phyloP scores from a whole-genome alignment of 2,797 vertebrate species.

The Acanthopagrus latus region DNA sequence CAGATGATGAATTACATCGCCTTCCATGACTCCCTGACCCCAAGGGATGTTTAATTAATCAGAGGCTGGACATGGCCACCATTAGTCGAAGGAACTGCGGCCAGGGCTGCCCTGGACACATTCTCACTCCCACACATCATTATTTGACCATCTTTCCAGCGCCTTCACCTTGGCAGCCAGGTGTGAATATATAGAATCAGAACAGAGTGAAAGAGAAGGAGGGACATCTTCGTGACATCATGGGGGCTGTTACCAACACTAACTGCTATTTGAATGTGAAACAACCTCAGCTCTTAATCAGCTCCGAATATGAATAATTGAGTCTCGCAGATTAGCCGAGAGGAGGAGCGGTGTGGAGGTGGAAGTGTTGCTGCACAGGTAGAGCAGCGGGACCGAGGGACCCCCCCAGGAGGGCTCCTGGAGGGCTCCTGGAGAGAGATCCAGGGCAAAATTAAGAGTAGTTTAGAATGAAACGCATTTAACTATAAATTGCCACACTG shows the following conservation, averaged over 20 bases:
- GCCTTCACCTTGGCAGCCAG: conserved; percentile 64
- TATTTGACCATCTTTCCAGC: conserved; percentile 56
- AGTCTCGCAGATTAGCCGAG: conserved; percentile 29
- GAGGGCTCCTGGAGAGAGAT: conserved; percentile 35
- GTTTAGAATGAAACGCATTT: conserved; percentile 1
- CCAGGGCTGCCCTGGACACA: conserved; percentile 60
- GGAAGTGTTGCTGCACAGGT: conserved; percentile 34
- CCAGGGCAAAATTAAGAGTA: conserved; percentile 20
- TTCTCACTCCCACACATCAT: conserved; percentile 70
- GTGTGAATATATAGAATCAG: conserved; percentile 58
- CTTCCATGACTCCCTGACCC: conserved; percentile 73
- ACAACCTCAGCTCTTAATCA: conserved; percentile 58
- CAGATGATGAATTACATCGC: conserved; percentile 78
- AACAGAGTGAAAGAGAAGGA: neutral
- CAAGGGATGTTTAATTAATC: conserved; percentile 82
- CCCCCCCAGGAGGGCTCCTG: conserved; percentile 14
- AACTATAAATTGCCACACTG: conserved; percentile 15
- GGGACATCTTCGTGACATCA: conserved; percentile 29
- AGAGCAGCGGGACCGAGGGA: conserved; percentile 10
- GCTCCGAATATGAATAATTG: conserved; percentile 60
- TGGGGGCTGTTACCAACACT: conserved; percentile 59
- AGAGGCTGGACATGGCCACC: conserved; percentile 72
- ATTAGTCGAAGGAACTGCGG: conserved; percentile 65
- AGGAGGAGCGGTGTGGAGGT: neutral
- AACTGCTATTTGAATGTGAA: conserved; percentile 65